These are phyloP conservation scores for Sylvicola cinctus DNA, from an alignment of 2,888 invertebrate species.

Conservation along the genomic window DNA sequence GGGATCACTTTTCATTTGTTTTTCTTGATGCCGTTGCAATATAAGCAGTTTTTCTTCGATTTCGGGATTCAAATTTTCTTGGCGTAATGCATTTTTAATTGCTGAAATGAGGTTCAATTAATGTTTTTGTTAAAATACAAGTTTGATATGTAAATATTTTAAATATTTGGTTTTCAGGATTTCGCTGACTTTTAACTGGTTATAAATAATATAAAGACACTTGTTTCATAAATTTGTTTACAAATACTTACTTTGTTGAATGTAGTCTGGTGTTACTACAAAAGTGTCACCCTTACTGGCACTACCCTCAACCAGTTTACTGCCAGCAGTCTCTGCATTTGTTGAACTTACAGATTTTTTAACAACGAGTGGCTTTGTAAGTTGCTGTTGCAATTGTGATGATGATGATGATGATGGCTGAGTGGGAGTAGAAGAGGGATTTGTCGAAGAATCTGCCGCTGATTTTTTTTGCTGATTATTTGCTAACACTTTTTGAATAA, in stretches of 20 bases:
- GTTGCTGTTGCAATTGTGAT: constrained; percentile 17
- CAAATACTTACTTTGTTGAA: constrained; percentile 67
- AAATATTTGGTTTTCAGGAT: too few species aligned
- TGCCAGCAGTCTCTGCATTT: constrained; percentile 2
- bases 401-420: background rate
- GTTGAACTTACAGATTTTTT: constrained; percentile 20
- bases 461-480: constrained; percentile 20
- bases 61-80: constrained; percentile 78
- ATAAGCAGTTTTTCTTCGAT: constrained; percentile 81
- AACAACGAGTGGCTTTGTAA: constrained; percentile 12
- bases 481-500: constrained; percentile 14
- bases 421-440: too few species aligned
- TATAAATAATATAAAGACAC: too few species aligned
- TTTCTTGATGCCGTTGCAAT: constrained; percentile 68
- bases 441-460: background rate
- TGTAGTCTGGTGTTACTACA: constrained; percentile 77
- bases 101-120: constrained; percentile 32
- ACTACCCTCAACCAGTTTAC: background rate
- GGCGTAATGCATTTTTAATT: constrained; percentile 77
- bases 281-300: constrained; percentile 29
- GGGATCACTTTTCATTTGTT: constrained; percentile 39
- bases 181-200: too few species aligned
- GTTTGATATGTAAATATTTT: too few species aligned
- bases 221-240: background rate
- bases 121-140: too few species aligned